Conservation (phyloP, 2,797 vertebrate genomes). For the Triplophysa bombifrons region DNA sequence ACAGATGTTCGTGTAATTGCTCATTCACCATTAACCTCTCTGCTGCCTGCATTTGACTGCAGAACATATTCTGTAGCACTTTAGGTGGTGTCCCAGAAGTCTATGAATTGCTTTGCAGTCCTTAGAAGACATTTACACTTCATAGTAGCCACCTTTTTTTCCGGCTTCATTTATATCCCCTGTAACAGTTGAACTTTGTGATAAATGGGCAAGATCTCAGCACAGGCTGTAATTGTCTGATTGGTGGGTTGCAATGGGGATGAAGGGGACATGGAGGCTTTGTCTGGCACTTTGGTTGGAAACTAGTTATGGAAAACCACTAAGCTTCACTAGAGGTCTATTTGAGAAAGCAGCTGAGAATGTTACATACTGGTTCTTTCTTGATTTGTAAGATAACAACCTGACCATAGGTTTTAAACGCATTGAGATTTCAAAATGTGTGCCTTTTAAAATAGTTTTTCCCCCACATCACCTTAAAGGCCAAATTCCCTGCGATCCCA, state of each 20-base stretch:
- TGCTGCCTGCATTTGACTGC: conserved; percentile 23
- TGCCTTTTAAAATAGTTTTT: no score
- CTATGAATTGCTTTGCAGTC: not conserved
- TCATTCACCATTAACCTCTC: conserved; percentile 62
- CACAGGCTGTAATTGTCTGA: conserved; percentile 41
- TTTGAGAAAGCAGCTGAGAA: not conserved
- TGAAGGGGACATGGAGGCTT: conserved; percentile 21
- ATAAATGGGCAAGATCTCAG: conserved; percentile 38
- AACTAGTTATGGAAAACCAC: conserved; percentile 20
- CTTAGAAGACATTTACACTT: conserved; percentile 14
- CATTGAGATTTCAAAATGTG: no score
- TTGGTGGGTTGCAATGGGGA: conserved; percentile 31
- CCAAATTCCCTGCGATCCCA: no score
- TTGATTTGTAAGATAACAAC: conserved; percentile 26
- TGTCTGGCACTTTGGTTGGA: conserved; percentile 10
- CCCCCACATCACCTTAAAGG: no score
- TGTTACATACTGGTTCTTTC: not conserved
- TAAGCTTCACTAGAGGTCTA: not conserved
- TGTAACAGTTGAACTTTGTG: conserved; percentile 17
- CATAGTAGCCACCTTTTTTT: conserved; percentile 5
- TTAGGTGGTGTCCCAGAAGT: conserved; percentile 18
- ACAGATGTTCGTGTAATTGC: conserved; percentile 65
- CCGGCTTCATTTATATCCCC: conserved; percentile 17
- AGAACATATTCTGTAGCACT: conserved; percentile 1
- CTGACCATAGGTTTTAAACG: not conserved